A percentile compares a stretch with the other conserved stretches of the same genome.
Evolutionary conservation across 2,113 vertebrate genomes (phyloP).

Genomic region (Mungos mungo): DNA sequence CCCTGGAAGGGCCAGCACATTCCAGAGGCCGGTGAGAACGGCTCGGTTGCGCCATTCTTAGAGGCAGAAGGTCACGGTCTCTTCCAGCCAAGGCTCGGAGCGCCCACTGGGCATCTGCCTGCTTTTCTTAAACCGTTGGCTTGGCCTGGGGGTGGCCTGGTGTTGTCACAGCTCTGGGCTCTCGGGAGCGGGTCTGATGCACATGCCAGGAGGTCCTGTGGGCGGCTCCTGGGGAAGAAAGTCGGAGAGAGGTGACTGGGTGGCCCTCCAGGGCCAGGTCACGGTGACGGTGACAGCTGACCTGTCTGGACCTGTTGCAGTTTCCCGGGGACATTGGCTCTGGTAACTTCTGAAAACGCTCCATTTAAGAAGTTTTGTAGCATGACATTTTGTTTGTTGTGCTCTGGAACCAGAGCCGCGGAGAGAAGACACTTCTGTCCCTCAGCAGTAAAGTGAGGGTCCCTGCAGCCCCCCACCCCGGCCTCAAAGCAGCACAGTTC

Average conservation of each 20-base stretch:
- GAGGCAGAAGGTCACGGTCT: background rate
- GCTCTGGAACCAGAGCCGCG: background rate
- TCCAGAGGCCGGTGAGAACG: background rate
- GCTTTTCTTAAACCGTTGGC: background rate
- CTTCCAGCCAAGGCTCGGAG: background rate
- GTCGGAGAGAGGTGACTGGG: too few relatives aligned
- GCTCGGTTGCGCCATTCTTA: background rate
- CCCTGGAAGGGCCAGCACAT: too few relatives aligned
- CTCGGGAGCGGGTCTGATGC: too few relatives aligned
- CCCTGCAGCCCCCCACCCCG: accelerated
- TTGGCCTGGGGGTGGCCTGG: background rate
- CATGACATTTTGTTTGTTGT: background rate
- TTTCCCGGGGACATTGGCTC: background rate
- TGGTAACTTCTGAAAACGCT: background rate
- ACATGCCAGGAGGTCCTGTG: background rate
- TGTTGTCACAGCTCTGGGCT: background rate
- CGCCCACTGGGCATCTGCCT: background rate
- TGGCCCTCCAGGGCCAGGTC: too few relatives aligned
- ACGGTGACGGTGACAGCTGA: background rate
- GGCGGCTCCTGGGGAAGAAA: too few relatives aligned
- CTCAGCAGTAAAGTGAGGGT: background rate
- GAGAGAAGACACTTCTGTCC: background rate
- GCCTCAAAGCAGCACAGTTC: background rate
- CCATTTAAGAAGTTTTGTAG: background rate
- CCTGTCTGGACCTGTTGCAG: background rate